Base-by-base conservation (phyloP, 2,113 vertebrate genomes). In the Emydocephalus ijimae region DNA sequence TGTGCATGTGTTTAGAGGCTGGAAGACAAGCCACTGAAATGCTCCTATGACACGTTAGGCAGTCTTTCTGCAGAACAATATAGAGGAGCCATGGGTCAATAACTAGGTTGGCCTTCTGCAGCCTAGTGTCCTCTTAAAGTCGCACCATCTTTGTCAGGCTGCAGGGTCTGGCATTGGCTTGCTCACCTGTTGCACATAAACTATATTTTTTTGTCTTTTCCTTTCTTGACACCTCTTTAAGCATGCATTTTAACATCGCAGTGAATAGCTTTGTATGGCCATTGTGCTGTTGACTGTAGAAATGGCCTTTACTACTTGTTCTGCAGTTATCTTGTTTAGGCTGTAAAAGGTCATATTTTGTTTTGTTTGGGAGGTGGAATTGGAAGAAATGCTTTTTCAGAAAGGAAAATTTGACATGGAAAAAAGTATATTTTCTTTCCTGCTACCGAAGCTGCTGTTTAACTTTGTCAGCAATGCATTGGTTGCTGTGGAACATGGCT, bases 251-350 rank as follows among this genome's bases (percentile, higher is more conserved):
- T 96, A 94, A 95, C 56, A 94, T 90, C 93, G 88, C 93, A 90
- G 34, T 89, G 93, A 97, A 93, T 94, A 94, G 24, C 94, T 93
- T 95, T 61, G 57, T 87, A 6, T 92, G 93, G 95, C 95, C 96
- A 95, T 92, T 93, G 64, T 91, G 6, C 29, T 93, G 24, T 39
- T 43, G 91, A 93, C 26, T 0, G 94, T 96, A 96, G 92, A 86
- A 54, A 94, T 94, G 93, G 94, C 95, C 92, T 94, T 96, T 94
- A 95, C 95, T 94, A 94, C 95, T 92, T 94, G 87, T 93, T 26
- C 91, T 92, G 94, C 2, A 0, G 92, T 0, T 69, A 91, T 92
- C 89, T 95, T 50, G 59, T 91, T 96, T 90, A 92, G 92, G 93
- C 69, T 94, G 6, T 57, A 57, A 91, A 74, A 29, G 52, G 0